These are phyloP conservation scores for Tupiocoris notatus DNA, from an alignment of 2,888 invertebrate genomes.

Conservation along the genomic window DNA sequence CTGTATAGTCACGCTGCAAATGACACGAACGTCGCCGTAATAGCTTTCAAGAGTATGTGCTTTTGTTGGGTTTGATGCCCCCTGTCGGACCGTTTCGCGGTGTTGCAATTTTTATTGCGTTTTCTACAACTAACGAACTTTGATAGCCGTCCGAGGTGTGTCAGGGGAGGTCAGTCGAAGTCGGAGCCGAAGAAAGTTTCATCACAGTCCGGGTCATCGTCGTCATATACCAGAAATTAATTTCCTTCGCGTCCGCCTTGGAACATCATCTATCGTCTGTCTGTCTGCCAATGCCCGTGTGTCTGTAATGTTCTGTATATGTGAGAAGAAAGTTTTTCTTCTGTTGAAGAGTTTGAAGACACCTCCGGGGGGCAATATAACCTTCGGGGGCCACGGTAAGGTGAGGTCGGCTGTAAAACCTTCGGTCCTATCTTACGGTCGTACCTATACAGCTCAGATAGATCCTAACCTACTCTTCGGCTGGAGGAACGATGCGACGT, in stretches of 20 bases:
- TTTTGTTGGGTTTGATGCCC: too few species aligned
- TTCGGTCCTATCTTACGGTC: neutral
- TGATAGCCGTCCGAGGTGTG: neutral
- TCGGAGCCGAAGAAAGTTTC: neutral
- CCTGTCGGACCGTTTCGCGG: too few species aligned
- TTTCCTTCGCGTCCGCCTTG: neutral
- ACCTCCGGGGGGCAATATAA: constrained; percentile 25
- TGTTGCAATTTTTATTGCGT: neutral
- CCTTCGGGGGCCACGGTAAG: constrained; percentile 23
- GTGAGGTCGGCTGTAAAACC: constrained; percentile 33
- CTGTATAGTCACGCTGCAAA: too few species aligned
- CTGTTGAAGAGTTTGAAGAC: neutral
- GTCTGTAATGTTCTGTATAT: neutral
- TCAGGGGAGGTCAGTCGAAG: neutral
- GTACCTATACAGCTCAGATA: neutral
- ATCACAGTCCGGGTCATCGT: neutral
- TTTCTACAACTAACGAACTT: neutral
- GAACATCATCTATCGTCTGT: neutral
- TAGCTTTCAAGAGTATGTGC: too few species aligned
- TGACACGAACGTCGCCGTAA: too few species aligned
- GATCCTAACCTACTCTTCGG: neutral
- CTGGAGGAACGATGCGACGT: constrained; percentile 19
- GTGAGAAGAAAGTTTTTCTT: neutral
- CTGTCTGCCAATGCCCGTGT: neutral
- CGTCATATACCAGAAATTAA: neutral